A percentile compares a stretch with the other conserved stretches of the same genome.
Evolutionary conservation across 2,888 invertebrate species (phyloP).

Genomic region (Andrena flavipes): DNA sequence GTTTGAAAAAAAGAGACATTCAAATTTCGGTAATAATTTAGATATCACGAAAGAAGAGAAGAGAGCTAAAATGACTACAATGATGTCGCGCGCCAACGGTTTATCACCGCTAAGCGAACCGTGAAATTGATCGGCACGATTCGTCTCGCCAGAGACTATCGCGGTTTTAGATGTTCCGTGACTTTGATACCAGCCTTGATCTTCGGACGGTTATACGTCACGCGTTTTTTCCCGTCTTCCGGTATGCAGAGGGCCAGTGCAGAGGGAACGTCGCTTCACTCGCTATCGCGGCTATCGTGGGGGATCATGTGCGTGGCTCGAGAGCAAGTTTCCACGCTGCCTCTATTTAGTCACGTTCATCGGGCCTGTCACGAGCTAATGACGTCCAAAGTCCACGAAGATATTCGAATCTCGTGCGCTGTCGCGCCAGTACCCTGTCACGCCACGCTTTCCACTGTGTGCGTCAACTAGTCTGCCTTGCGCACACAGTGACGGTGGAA

Average conservation of each 20-base stretch:
- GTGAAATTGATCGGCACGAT: conserved; percentile 8
- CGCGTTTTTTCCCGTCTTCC: not conserved
- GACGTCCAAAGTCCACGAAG: conserved; percentile 71
- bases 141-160: not conserved
- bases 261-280: conserved; percentile 16
- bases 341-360: conserved; percentile 8
- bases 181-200: not conserved
- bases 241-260: not conserved
- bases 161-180: not conserved
- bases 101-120: conserved; percentile 16
- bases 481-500: not conserved
- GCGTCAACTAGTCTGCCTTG: conserved; percentile 5
- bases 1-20: no score
- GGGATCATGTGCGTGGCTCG: conserved; percentile 13
- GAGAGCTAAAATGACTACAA: no score
- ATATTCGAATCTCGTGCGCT: conserved; percentile 61
- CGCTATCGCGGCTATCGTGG: conserved; percentile 2
- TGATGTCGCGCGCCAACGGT: not conserved
- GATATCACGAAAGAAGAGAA: no score
- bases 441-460: conserved; percentile 11
- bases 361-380: conserved; percentile 42
- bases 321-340: conserved; percentile 6
- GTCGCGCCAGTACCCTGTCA: conserved; percentile 33
- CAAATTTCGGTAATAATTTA: no score
- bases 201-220: not conserved